A percentile compares a stretch with the other conserved stretches of the same genome.
These are phyloP conservation scores for Thamnophis sirtalis DNA, from an alignment of 2,113 vertebrate species.

Conservation along the genomic window DNA sequence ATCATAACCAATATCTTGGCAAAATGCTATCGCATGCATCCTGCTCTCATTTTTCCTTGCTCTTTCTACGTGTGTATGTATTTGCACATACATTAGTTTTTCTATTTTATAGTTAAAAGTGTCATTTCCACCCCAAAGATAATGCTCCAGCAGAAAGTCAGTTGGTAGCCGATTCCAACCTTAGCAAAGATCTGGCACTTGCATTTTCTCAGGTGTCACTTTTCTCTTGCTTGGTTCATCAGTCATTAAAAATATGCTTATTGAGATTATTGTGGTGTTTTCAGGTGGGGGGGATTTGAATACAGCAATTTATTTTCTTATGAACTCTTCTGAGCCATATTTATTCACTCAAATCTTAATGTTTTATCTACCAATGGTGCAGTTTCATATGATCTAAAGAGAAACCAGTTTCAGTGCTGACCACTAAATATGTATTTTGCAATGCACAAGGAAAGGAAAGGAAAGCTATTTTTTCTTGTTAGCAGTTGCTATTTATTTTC, in stretches of 20 bases:
- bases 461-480: neutral
- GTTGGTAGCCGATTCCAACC: slow-evolving; percentile 37
- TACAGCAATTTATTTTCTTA: neutral
- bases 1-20: neutral
- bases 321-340: neutral
- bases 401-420: neutral
- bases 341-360: neutral
- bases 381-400: neutral
- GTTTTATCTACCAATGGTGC: neutral
- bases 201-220: slow-evolving; percentile 41
- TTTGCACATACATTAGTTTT: neutral
- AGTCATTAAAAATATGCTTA: slow-evolving; percentile 19
- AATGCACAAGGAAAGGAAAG: slow-evolving; percentile 1
- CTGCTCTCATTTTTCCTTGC: neutral
- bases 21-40: neutral
- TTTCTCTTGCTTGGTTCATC: slow-evolving; percentile 40
- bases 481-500: neutral
- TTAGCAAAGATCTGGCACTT: slow-evolving; percentile 31
- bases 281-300: neutral
- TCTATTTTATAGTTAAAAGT: slow-evolving; percentile 21
- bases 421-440: neutral
- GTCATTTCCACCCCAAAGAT: slow-evolving; percentile 4
- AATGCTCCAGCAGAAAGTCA: slow-evolving; percentile 8
- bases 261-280: slow-evolving; percentile 33
- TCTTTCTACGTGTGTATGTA: neutral